phyloP scores from a whole-genome alignment of 2,888 invertebrate genomes.

The Abscondita cerata region DNA sequence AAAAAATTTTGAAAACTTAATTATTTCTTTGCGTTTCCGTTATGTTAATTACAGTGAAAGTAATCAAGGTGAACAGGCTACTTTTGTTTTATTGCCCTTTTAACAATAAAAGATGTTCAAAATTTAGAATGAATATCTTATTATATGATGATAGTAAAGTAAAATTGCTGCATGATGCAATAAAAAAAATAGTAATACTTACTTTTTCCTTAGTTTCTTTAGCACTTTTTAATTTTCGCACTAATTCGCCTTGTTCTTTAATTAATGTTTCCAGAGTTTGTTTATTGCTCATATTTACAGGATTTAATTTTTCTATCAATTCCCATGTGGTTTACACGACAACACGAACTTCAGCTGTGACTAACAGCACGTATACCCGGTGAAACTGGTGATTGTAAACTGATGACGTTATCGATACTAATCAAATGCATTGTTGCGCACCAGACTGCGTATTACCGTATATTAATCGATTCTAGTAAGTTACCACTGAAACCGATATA shows the following conservation, averaged over 20 bases:
- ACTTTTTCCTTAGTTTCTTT: slow-evolving; percentile 83
- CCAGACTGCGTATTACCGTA: too few relatives aligned
- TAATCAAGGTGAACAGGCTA: slow-evolving; percentile 24
- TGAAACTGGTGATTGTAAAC: too few relatives aligned
- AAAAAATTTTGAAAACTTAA: slow-evolving; percentile 63
- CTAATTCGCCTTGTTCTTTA: slow-evolving; percentile 79
- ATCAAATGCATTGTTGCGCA: too few relatives aligned
- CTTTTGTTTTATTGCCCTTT: slow-evolving; percentile 16
- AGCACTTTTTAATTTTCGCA: slow-evolving; percentile 80
- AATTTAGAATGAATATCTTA: too few relatives aligned
- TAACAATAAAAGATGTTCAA: slow-evolving; percentile 10
- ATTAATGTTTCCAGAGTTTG: slow-evolving; percentile 66
- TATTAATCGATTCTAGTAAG: too few relatives aligned
- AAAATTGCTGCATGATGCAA: slow-evolving; percentile 27
- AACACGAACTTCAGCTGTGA: too few relatives aligned
- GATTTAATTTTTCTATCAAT: too few relatives aligned
- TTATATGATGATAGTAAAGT: background rate
- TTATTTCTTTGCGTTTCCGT: slow-evolving; percentile 53
- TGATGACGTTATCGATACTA: too few relatives aligned
- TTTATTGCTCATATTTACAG: slow-evolving; percentile 52
- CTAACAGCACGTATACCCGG: too few relatives aligned
- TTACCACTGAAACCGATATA: too few relatives aligned
- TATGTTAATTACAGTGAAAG: slow-evolving; percentile 23
- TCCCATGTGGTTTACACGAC: too few relatives aligned
- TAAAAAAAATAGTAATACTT: slow-evolving; percentile 41